Conservation (phyloP, 2,797 vertebrate species). For the Xerus rutilus region DNA sequence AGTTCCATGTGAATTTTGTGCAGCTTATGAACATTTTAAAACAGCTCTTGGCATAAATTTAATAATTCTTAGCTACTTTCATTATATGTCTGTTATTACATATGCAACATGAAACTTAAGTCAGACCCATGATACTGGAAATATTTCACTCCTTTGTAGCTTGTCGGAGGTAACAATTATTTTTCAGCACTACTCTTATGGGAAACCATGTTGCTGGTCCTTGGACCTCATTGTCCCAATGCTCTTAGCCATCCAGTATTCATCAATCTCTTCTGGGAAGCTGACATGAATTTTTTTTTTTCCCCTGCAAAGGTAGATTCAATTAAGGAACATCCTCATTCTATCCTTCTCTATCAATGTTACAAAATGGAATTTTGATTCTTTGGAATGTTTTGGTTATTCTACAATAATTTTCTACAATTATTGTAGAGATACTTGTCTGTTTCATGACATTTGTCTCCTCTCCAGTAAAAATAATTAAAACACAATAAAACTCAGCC, state of each 20-base stretch:
- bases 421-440: neutral
- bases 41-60: neutral
- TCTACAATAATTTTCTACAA: neutral
- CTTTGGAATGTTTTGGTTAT: neutral
- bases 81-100: neutral
- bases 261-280: neutral
- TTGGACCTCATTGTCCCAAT: neutral
- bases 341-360: neutral
- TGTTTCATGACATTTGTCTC: neutral
- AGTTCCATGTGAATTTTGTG: neutral
- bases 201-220: neutral
- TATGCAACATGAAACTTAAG: neutral
- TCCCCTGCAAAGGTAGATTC: neutral
- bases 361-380: neutral
- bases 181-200: neutral
- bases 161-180: neutral
- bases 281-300: neutral
- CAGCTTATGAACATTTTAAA: conserved; percentile 12
- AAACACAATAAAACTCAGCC: neutral
- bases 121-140: neutral
- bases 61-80: neutral
- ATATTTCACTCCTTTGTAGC: neutral
- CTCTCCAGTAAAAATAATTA: neutral
- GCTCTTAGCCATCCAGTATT: neutral
- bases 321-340: neutral